These are phyloP conservation scores for Ceyx cyanopectus DNA, from an alignment of 2,113 vertebrate genomes.

Conservation along the genomic window DNA sequence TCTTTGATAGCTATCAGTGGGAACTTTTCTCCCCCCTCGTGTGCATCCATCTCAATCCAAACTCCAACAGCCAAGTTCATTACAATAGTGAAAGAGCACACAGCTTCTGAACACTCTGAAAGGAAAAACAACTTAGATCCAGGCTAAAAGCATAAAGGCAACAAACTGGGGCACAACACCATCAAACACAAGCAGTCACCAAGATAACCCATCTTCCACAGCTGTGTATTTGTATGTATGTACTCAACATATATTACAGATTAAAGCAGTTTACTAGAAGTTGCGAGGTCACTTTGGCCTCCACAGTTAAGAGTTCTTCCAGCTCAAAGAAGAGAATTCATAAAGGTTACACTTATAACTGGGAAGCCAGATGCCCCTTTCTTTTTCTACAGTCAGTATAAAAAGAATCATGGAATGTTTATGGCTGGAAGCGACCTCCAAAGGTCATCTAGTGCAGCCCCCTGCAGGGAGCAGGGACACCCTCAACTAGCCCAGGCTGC, in stretches of 20 bases:
- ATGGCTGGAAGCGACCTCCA: too few relatives aligned
- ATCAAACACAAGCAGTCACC: not conserved
- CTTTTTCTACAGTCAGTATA: not conserved
- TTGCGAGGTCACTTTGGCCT: not conserved
- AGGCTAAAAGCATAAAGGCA: not conserved
- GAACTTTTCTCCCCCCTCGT: not conserved
- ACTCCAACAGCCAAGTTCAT: not conserved
- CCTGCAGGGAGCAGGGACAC: too few relatives aligned
- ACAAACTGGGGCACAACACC: not conserved
- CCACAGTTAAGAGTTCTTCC: not conserved
- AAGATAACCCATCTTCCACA: not conserved
- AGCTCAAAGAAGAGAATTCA: not conserved
- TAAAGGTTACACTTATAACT: not conserved
- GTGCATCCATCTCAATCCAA: not conserved
- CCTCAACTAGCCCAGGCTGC: too few relatives aligned
- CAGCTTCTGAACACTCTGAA: not conserved
- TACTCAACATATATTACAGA: not conserved
- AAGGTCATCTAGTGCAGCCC: too few relatives aligned
- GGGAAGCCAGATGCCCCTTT: not conserved
- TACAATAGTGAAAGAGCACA: not conserved
- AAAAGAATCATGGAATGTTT: not conserved
- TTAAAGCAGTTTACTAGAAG: not conserved
- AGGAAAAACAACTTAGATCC: not conserved
- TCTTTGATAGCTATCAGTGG: not conserved
- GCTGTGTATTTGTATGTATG: not conserved